Evolutionary conservation across 2,888 invertebrate species (phyloP), one percentile per base, ranked within the genome.

Genomic region (Temnothorax rugatulus): DNA sequence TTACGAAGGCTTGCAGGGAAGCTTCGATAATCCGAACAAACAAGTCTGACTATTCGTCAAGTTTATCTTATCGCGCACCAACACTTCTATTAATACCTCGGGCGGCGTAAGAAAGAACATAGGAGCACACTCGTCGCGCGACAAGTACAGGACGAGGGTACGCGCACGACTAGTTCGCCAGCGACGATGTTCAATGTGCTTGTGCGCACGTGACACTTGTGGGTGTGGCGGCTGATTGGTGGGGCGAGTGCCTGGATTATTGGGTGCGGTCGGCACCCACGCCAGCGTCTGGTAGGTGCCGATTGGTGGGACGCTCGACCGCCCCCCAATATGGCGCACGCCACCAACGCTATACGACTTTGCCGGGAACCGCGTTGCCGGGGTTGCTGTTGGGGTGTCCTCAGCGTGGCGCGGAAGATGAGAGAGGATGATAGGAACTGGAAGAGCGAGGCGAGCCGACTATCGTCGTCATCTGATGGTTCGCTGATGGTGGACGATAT

Each of bases 261-360:
- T 91, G 91, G 92, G 68, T 89, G 92, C 89, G 92, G 91, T 87
- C 81, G 86, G 85, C 91, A 91, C 91, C 92, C 91, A 91, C 91
- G 88, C 88, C 90, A 91, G 91, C 91, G 84, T 89, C 91, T 89
- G 86, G 52, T 86, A 66, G 82, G 71, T 89, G 88, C 87, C 91
- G 91, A 94, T 94, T 94, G 94, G 94, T 87, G 88, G 89, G 84
- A 75, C 69, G 87, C 79, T 86, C 87, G 91, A 92, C 93, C 93
- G 94, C 94, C 94, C 89, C 25, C 92, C 93, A 94, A 92, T 92
- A 94, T 94, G 94, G 94, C 94, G 94, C 91, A 89, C 88, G 64
- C 66, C 63, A 69, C 50, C 50, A 66, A 73, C 74, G 68, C 9
- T 29, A 57, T 75, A 47, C 41, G 61, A 79, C 50, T 63, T 29